Evolutionary conservation across 2,113 vertebrate genomes (phyloP).

Genomic region (Emydocephalus ijimae): DNA sequence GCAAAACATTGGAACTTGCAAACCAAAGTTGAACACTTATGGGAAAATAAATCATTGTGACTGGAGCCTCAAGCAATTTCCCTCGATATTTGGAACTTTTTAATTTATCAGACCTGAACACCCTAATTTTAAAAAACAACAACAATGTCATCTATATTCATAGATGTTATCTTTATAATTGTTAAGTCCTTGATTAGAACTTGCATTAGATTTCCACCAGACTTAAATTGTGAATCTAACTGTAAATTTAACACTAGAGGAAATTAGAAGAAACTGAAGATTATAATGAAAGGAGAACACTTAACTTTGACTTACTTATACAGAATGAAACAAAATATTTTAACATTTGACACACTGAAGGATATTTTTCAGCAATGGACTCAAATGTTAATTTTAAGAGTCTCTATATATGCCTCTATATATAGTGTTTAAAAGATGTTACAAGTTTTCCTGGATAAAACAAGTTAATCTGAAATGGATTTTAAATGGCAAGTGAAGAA

Average conservation of each 20-base stretch:
- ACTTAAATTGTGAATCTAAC: neutral
- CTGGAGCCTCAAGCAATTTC: neutral
- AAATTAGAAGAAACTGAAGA: neutral
- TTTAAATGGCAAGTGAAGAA: neutral
- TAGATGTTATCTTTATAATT: neutral
- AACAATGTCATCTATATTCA: neutral
- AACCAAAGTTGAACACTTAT: neutral
- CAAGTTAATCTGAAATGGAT: neutral
- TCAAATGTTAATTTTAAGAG: neutral
- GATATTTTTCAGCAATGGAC: neutral
- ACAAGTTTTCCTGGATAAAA: neutral
- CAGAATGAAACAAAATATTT: neutral
- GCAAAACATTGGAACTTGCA: neutral
- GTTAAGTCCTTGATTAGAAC: neutral
- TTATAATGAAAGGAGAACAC: neutral
- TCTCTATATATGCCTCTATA: neutral
- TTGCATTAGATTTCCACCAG: neutral
- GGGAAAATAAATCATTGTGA: neutral
- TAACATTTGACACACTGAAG: neutral
- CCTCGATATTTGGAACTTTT: neutral
- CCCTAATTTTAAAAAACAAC: no score
- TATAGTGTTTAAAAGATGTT: neutral
- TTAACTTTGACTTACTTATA: neutral
- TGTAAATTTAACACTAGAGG: neutral
- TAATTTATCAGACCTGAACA: neutral